Conservation (phyloP, 2,797 vertebrate species). For the Limnodromus scolopaceus region DNA sequence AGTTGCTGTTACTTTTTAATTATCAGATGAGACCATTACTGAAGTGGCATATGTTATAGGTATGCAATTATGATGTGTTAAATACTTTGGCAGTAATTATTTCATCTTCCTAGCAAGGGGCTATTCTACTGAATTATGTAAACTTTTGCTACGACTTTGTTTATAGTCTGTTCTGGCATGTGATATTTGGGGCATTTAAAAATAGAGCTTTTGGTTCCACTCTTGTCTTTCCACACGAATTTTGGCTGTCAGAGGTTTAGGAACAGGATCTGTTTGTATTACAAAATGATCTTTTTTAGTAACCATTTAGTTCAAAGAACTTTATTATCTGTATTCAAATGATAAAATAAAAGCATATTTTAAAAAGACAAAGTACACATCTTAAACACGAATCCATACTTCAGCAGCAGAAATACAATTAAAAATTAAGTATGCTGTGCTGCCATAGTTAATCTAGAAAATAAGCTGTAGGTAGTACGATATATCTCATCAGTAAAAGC, state of each 20-base stretch:
- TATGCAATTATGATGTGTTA: not conserved
- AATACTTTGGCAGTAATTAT: not conserved
- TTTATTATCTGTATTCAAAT: not conserved
- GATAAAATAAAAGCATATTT: not conserved
- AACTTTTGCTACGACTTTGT: not conserved
- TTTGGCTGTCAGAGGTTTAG: not conserved
- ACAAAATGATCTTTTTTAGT: not conserved
- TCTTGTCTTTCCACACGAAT: not conserved
- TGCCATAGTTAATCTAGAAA: not conserved
- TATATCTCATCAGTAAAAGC: not conserved
- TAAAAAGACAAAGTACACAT: not conserved
- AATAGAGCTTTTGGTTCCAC: not conserved
- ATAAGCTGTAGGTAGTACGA: not conserved
- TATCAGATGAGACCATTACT: not conserved
- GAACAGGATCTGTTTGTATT: not conserved
- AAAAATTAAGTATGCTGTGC: not conserved
- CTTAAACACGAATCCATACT: not conserved
- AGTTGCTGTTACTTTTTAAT: constrained; percentile 6
- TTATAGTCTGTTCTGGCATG: not conserved
- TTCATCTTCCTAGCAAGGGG: not conserved
- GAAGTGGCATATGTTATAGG: not conserved
- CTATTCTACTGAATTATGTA: not conserved
- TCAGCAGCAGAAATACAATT: not conserved
- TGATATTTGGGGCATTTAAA: not conserved
- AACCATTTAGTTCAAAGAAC: not conserved